Evolutionary conservation across 2,113 vertebrate genomes (phyloP).

Genomic region (Prietella phreatophila): DNA sequence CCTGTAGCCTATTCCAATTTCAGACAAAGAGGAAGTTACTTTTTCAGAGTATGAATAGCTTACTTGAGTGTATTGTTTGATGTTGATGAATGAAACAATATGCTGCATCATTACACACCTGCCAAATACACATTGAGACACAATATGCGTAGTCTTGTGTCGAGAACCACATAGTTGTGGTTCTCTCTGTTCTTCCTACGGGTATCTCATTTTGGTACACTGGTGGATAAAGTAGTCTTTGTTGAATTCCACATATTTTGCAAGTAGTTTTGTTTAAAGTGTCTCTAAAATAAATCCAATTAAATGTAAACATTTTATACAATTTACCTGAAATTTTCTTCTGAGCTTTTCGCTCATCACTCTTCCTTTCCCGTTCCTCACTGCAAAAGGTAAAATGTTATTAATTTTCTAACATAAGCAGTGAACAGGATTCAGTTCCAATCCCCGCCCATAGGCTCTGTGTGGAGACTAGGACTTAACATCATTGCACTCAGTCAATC

Average conservation of each 20-base stretch:
- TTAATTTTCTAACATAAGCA: not conserved
- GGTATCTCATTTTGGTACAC: not conserved
- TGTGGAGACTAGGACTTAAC: not conserved
- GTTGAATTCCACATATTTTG: not conserved
- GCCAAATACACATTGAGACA: not conserved
- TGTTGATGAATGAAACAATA: not conserved
- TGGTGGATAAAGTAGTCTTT: not conserved
- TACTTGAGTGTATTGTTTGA: not conserved
- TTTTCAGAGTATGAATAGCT: not conserved
- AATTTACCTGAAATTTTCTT: constrained; percentile 12
- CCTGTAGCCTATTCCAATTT: not conserved
- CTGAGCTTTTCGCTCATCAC: not conserved
- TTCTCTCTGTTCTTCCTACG: not conserved
- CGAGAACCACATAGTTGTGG: not conserved
- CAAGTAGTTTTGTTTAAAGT: not conserved
- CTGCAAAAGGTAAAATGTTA: constrained; percentile 10
- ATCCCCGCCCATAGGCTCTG: not conserved
- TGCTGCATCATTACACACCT: not conserved
- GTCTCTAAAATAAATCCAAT: not conserved
- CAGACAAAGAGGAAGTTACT: not conserved
- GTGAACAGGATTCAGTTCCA: not conserved
- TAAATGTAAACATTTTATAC: not conserved
- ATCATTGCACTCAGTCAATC: not conserved
- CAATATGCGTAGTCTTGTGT: not conserved
- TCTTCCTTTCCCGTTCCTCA: not conserved